Evolutionary conservation across 2,888 invertebrate genomes (phyloP).

Genomic region (Agrotis exclamationis): DNA sequence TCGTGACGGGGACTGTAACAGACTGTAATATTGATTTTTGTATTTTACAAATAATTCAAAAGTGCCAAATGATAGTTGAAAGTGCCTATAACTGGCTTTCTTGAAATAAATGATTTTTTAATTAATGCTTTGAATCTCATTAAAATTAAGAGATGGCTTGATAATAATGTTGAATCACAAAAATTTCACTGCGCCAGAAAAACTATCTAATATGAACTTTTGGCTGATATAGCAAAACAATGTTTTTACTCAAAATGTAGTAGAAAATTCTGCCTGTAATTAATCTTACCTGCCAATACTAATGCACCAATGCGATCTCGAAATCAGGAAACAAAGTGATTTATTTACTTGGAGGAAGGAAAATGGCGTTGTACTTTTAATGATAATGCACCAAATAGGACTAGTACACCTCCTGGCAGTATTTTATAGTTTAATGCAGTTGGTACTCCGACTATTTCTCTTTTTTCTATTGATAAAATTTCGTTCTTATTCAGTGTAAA

Average conservation of each 20-base stretch:
- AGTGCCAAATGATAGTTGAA: too few relatives aligned
- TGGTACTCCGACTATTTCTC: too few relatives aligned
- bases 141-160: background rate
- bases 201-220: background rate
- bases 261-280: slow-evolving; percentile 11
- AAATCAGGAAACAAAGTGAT: slow-evolving; percentile 21
- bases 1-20: too few relatives aligned
- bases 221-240: too few relatives aligned
- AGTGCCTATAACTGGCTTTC: too few relatives aligned
- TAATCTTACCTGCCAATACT: slow-evolving; percentile 37
- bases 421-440: slow-evolving; percentile 26
- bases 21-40: too few relatives aligned
- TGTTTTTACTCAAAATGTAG: background rate
- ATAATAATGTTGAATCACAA: background rate
- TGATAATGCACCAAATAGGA: slow-evolving; percentile 30
- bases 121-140: background rate
- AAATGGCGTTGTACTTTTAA: slow-evolving; percentile 31
- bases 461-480: background rate
- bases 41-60: too few relatives aligned
- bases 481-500: background rate
- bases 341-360: slow-evolving; percentile 35
- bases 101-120: too few relatives aligned
- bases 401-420: slow-evolving; percentile 1
- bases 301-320: slow-evolving; percentile 26
- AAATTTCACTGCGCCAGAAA: background rate